phyloP scores from a whole-genome alignment of 2,797 vertebrate genomes.

The Myotis findleyi region DNA sequence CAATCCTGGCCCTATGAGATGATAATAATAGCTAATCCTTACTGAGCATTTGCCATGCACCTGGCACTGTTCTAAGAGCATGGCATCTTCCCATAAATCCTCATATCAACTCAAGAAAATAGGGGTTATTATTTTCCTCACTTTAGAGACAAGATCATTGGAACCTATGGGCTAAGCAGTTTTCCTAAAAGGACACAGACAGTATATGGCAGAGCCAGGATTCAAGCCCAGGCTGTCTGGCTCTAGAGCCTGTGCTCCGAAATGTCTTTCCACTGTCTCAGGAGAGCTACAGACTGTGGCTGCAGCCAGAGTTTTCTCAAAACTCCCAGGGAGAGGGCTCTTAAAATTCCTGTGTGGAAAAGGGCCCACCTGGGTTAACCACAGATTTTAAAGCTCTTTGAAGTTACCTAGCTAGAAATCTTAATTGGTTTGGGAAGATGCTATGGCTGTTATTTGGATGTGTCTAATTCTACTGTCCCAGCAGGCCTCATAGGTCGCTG shows the following conservation, averaged over 20 bases:
- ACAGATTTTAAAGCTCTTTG: background rate
- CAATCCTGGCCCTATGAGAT: background rate
- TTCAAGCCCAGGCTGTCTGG: background rate
- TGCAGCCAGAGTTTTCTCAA: background rate
- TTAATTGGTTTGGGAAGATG: background rate
- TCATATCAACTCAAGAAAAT: background rate
- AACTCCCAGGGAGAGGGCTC: background rate
- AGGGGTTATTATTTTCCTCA: background rate
- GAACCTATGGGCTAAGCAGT: background rate
- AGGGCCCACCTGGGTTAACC: background rate
- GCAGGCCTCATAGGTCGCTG: background rate
- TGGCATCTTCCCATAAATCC: background rate
- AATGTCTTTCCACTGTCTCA: background rate
- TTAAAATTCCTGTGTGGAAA: background rate
- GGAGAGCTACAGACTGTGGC: background rate
- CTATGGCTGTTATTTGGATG: background rate
- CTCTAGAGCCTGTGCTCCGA: background rate
- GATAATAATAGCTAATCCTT: background rate
- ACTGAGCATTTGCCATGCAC: background rate
- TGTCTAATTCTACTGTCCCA: background rate
- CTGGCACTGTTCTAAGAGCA: background rate
- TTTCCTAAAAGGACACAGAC: background rate
- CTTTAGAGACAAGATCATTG: background rate
- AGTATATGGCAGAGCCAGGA: background rate
- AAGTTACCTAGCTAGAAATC: background rate